Conservation (phyloP, 2,113 vertebrate genomes). For the Cyanistes caeruleus region DNA sequence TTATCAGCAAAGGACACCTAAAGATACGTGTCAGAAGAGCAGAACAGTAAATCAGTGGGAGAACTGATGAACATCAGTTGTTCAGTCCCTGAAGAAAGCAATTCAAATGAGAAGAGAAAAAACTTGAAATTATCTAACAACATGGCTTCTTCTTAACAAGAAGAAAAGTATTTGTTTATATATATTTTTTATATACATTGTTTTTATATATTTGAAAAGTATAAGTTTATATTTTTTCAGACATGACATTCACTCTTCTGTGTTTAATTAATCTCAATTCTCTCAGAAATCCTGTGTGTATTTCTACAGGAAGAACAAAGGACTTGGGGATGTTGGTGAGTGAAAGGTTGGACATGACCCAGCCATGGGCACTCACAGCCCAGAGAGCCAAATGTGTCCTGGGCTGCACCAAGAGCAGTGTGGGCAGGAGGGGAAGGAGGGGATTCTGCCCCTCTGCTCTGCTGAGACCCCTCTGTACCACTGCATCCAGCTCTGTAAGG, state of each 20-base stretch:
- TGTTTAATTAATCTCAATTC: background rate
- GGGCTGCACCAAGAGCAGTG: background rate
- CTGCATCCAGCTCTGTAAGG: background rate
- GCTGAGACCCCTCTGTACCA: fast-evolving
- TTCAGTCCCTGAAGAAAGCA: background rate
- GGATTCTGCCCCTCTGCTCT: background rate
- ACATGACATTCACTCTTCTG: fast-evolving
- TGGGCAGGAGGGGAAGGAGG: background rate
- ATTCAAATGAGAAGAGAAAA: background rate
- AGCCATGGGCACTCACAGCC: background rate
- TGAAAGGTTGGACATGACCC: background rate
- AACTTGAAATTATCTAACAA: background rate
- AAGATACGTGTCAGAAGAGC: background rate
- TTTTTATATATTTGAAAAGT: background rate
- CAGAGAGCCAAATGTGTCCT: background rate
- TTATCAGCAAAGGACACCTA: background rate
- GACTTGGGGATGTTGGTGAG: fast-evolving
- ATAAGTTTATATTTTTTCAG: background rate
- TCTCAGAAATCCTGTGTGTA: background rate
- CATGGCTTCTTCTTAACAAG: background rate
- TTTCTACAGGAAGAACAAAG: background rate
- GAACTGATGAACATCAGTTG: background rate
- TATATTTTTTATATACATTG: no score
- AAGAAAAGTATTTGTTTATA: no score
- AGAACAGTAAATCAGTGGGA: background rate